Conservation (phyloP, 2,113 vertebrate species). For the Neolamprologus tretocephalus region DNA sequence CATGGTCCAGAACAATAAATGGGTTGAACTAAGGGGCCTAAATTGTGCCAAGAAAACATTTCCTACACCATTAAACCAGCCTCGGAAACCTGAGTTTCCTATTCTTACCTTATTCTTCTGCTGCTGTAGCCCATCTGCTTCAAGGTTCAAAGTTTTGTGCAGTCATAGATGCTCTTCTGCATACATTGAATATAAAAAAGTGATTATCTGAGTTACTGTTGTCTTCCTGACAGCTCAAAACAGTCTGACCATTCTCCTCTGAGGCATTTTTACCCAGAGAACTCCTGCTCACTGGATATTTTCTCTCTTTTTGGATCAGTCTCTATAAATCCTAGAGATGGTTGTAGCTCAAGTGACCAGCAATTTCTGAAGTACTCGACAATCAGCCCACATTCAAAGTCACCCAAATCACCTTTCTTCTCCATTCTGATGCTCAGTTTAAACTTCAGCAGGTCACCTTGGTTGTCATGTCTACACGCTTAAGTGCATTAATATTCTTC, state of each 20-base stretch:
- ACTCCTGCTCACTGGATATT: neutral
- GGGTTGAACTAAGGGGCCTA: neutral
- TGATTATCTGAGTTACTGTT: neutral
- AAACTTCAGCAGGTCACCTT: neutral
- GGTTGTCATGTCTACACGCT: neutral
- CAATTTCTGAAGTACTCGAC: neutral
- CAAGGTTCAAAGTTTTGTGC: neutral
- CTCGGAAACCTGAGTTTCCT: neutral
- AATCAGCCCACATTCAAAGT: neutral
- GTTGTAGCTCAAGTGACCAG: neutral
- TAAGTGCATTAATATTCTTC: neutral
- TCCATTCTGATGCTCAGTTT: neutral
- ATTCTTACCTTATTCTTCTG: neutral
- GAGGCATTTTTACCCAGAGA: neutral
- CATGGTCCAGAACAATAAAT: neutral
- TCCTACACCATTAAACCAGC: neutral
- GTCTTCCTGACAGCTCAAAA: neutral
- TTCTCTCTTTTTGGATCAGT: neutral
- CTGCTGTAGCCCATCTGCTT: neutral
- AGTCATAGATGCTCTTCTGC: neutral
- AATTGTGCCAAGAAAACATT: neutral
- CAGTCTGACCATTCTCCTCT: neutral
- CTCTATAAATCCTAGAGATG: neutral
- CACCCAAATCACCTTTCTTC: neutral
- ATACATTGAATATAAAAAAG: neutral